A percentile compares a stretch with the other conserved stretches of the same genome.
phyloP scores from a whole-genome alignment of 1,140 invertebrate genomes.

The Drosophila willistoni region DNA sequence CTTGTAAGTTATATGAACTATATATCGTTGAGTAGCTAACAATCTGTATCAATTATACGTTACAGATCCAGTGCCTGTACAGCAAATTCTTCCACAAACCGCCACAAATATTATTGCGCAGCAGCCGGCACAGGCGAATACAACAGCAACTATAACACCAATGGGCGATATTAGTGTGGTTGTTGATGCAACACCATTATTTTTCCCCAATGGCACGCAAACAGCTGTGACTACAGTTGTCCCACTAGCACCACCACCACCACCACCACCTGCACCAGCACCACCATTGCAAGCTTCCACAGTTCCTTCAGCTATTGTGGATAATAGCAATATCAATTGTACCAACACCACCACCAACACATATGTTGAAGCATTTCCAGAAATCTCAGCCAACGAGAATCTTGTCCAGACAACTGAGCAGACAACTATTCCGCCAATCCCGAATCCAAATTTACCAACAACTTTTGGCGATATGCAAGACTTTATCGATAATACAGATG shows the following conservation, averaged over 20 bases:
- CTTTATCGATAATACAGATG: conserved; percentile 69
- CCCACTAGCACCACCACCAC: not conserved
- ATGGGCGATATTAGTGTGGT: conserved; percentile 54
- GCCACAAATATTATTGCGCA: conserved; percentile 8
- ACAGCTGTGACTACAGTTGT: not conserved
- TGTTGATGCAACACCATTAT: conserved; percentile 60
- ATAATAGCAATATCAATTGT: not conserved
- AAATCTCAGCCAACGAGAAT: conserved; percentile 28
- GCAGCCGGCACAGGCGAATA: conserved; percentile 17
- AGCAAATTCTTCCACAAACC: conserved; percentile 16
- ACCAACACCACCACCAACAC: conserved; percentile 1
- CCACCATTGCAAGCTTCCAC: not conserved
- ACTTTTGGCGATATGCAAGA: conserved; percentile 70
- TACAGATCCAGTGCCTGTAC: conserved; percentile 42
- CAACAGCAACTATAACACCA: conserved; percentile 39
- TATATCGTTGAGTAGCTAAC: no score
- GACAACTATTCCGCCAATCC: not conserved
- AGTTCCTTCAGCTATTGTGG: not conserved
- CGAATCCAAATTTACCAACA: conserved; percentile 5
- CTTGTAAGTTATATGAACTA: conserved; percentile 41
- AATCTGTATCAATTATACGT: not conserved
- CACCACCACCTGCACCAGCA: not conserved
- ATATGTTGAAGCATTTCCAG: conserved; percentile 49
- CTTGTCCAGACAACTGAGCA: not conserved
- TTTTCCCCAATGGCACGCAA: conserved; percentile 37